Evolutionary conservation across 2,888 invertebrate genomes (phyloP), one percentile per base, ranked within the genome.

Genomic region (Synergus laeviventris): DNA sequence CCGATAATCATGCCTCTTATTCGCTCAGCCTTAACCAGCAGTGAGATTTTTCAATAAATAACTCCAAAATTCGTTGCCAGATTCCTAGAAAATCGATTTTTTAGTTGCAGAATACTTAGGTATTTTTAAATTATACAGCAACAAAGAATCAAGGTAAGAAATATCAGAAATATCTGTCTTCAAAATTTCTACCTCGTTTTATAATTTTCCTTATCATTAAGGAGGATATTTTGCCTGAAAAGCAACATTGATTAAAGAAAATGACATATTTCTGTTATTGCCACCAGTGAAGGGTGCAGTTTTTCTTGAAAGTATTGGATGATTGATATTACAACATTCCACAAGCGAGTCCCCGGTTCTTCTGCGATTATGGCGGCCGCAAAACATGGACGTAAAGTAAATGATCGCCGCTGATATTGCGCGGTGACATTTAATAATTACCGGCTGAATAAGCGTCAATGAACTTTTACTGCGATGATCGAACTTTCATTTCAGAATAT

Each of bases 1-100:
- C 81, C 83, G 82, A 83, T 84, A 82, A 81, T 84, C 81, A 84
- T 84, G 79, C 78, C 76, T 80, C 74, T 64, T 75, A 75, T 77
- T 74, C 78, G 70, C 73, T 77, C 56, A 70, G 70, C 16, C 31
- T 36, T 61, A 36, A 36, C 61, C 16, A n/a, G 38, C 36, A 62
- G 62, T n/a, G 4, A n/a, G 18, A 62, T 62, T 62, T 38, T 62
- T 61, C 9, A 62, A 39, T 59, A 24, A 59, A 70, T 36, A 9
- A 42, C 18, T 49, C 54, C 14, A 49, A 45, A 49, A 7, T 39
- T 54, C 2, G 14, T n/a, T 12, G 42, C 18, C 16, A 24, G 24
- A 24, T 59, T 11, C 1, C 59, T 12, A 12, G 11, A 18, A 64
- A 64, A 64, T 39, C 7, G 18, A 4, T 11, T 18, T 54, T 54